Conservation (phyloP, 1,140 invertebrate genomes). For the Musca vetustissima region DNA sequence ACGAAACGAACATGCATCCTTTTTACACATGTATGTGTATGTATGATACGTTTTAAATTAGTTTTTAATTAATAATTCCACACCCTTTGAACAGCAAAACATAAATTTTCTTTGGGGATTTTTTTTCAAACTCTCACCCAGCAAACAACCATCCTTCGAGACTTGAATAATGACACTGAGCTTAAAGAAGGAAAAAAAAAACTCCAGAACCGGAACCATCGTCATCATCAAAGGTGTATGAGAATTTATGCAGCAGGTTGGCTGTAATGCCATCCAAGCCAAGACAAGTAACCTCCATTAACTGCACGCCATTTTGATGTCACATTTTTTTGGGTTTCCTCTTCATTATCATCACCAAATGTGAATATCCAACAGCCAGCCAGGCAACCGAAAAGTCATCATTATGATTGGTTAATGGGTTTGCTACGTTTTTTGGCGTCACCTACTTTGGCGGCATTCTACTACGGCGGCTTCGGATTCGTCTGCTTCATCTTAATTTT, state of each 20-base stretch:
- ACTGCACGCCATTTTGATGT: constrained; percentile 23
- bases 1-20: not conserved
- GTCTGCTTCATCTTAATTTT: not conserved
- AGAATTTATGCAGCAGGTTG: not conserved
- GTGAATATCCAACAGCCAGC: not conserved
- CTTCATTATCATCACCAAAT: constrained; percentile 1
- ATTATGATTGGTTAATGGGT: constrained; percentile 23
- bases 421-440: not conserved
- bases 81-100: constrained; percentile 11
- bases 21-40: not conserved
- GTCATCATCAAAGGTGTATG: not conserved
- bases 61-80: constrained; percentile 23
- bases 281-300: constrained; percentile 13
- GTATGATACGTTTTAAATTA: constrained; percentile 21
- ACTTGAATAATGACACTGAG: too few species aligned
- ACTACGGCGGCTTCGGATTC: not conserved
- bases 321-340: constrained; percentile 14
- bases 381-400: not conserved
- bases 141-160: too few species aligned
- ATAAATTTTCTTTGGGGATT: not conserved
- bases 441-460: not conserved
- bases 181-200: not conserved
- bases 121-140: not conserved
- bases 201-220: not conserved
- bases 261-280: not conserved